A percentile compares a stretch with the other conserved stretches of the same genome.
Evolutionary conservation across 37 sponge, comb jelly and placozoan genomes (phyloP).

Genomic region (Geodia barretti): DNA sequence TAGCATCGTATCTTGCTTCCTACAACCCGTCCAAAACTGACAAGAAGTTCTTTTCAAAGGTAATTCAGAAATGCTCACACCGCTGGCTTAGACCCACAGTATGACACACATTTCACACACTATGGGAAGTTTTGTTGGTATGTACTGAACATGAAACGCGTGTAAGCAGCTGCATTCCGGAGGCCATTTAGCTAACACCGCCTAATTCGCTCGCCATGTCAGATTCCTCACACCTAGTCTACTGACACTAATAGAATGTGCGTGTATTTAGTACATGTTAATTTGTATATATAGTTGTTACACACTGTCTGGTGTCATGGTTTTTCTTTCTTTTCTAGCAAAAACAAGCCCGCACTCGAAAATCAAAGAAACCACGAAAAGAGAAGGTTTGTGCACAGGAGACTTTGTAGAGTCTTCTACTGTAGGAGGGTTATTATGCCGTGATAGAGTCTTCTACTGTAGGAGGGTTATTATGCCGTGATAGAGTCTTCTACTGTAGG

Average conservation of each 20-base stretch:
- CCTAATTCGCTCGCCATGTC: too few relatives aligned
- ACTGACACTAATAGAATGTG: too few relatives aligned
- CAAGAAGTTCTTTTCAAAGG: slow-evolving; percentile 79
- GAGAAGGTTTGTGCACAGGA: neutral
- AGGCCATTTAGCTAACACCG: too few relatives aligned
- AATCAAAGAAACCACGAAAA: neutral
- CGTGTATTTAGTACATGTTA: too few relatives aligned
- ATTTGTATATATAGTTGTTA: too few relatives aligned
- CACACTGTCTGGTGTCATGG: too few relatives aligned
- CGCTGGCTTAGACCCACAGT: neutral
- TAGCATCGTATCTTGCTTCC: slow-evolving; percentile 78
- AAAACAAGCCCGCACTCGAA: slow-evolving; percentile 15
- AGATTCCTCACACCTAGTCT: too few relatives aligned
- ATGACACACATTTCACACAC: neutral
- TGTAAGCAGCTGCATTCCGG: too few relatives aligned
- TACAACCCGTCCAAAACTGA: slow-evolving; percentile 80
- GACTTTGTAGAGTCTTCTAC: neutral
- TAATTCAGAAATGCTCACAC: neutral
- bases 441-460: too few relatives aligned
- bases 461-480: too few relatives aligned
- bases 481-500: too few relatives aligned
- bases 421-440: too few relatives aligned
- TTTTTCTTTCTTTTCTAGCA: neutral
- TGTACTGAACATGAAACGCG: neutral
- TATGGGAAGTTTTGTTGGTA: neutral